Evolutionary conservation across 2,113 vertebrate genomes (phyloP).

Genomic region (Coracopsis vasa): DNA sequence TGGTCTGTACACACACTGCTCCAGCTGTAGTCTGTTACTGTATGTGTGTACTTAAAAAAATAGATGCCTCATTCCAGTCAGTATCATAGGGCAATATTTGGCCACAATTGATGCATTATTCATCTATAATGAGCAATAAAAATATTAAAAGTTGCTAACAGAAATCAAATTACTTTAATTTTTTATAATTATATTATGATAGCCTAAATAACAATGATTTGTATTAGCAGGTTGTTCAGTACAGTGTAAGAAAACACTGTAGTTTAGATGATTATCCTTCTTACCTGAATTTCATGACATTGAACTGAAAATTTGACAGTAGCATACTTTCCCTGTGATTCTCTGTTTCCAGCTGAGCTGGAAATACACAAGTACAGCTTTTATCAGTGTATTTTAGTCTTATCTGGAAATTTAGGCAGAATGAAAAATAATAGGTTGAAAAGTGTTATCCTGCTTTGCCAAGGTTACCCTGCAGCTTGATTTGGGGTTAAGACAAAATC

Average conservation of each 20-base stretch:
- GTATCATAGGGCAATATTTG: not conserved
- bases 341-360: not conserved
- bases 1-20: not conserved
- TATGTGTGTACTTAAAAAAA: not conserved
- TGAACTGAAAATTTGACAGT: not conserved
- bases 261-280: not conserved
- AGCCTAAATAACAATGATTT: not conserved
- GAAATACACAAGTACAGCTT: not conserved
- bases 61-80: not conserved
- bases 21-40: not conserved
- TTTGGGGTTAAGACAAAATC: conserved; percentile 14
- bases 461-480: not conserved
- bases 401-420: not conserved
- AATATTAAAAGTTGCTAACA: not conserved
- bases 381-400: not conserved
- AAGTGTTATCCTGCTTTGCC: not conserved
- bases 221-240: not conserved
- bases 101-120: not conserved
- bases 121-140: not conserved
- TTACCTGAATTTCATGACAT: not conserved
- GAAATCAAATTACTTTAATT: not conserved
- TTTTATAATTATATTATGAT: not conserved
- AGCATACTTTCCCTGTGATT: not conserved
- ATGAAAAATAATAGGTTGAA: conserved; percentile 5
- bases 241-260: not conserved